phyloP scores from a whole-genome alignment of 2,888 invertebrate genomes.

The Schizaphis graminum region DNA sequence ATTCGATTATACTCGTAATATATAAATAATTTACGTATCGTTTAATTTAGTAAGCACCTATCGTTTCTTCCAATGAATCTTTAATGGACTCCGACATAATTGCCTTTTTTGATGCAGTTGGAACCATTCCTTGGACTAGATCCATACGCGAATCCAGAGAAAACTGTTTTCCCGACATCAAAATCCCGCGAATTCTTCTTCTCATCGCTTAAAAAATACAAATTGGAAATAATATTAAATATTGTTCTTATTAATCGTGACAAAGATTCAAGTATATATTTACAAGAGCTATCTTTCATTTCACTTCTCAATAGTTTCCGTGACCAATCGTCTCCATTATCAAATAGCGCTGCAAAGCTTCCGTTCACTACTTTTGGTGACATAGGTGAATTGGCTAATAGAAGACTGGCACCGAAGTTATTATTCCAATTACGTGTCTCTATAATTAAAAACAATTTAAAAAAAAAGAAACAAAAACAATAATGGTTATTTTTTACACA shows the following conservation, averaged over 20 bases:
- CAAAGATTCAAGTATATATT: background rate
- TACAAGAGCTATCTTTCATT: constrained; percentile 61
- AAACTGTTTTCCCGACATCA: constrained; percentile 92
- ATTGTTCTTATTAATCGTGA: background rate
- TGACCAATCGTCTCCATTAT: constrained; percentile 63
- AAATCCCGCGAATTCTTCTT: constrained; percentile 86
- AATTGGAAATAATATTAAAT: constrained; percentile 67
- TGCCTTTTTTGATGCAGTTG: constrained; percentile 35
- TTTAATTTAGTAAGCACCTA: background rate
- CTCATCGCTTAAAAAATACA: constrained; percentile 78
- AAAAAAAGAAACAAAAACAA: background rate
- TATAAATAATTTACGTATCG: background rate
- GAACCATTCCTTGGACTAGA: constrained; percentile 78
- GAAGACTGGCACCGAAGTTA: constrained; percentile 92
- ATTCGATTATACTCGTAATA: background rate
- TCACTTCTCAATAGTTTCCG: constrained; percentile 57
- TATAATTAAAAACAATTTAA: constrained; percentile 70
- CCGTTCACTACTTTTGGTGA: constrained; percentile 97
- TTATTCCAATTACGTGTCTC: constrained; percentile 88
- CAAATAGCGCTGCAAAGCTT: constrained; percentile 75
- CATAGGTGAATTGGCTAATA: constrained; percentile 95
- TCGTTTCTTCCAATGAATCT: background rate
- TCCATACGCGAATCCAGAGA: constrained; percentile 93
- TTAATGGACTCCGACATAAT: background rate
- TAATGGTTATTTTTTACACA: background rate